Evolutionary conservation across 2,797 vertebrate genomes (phyloP), one percentile per base, ranked within the genome.

Genomic region (Nasua narica): DNA sequence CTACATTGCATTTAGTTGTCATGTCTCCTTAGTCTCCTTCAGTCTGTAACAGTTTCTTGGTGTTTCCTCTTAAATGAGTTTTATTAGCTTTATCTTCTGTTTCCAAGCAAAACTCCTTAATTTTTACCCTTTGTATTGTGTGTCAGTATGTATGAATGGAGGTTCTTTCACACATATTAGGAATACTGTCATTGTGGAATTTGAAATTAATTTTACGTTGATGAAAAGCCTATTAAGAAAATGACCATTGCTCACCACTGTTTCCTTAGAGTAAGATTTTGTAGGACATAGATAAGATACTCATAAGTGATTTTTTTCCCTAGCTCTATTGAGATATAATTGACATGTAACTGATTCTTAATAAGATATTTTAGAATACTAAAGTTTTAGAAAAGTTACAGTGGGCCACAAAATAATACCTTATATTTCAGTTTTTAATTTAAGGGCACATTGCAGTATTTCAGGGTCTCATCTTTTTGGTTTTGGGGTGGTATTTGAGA

Each of bases 401-500:
- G 32, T 82, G 23, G 76, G 40, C 91, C 9, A 40, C 79, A 43
- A 90, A 82, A 25, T 78, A 65, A 14, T 88, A 3, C 77, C 48
- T 67, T 43, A 43, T 94, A 69, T 88, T 90, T 92, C 48, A 87
- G 35, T 70, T 95, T 97, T 67, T 65, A 40, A 65, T 72, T 72
- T 72, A 86, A 62, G 16, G 19, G 23, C 27, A 70, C 32, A 85
- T 62, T 43, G 40, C 40, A 78, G 2, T 32, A 95, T 95, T 92
- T 79, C 18, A 50, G 40, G 48, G 13, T 9, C 32, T 82, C 12
- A 4, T 54, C 13, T 29, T 91, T 62, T 94, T 69, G 29, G 1
- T 93, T 74, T 74, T 54, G 62, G 13, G 27, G 9, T 97, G 40
- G 1, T 84, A 86, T 79, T 94, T 85, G 54, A 94, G 21, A 62